A percentile compares a stretch with the other conserved stretches of the same genome.
Evolutionary conservation across 2,888 invertebrate species (phyloP).

Genomic region (Agonopterix arenella): DNA sequence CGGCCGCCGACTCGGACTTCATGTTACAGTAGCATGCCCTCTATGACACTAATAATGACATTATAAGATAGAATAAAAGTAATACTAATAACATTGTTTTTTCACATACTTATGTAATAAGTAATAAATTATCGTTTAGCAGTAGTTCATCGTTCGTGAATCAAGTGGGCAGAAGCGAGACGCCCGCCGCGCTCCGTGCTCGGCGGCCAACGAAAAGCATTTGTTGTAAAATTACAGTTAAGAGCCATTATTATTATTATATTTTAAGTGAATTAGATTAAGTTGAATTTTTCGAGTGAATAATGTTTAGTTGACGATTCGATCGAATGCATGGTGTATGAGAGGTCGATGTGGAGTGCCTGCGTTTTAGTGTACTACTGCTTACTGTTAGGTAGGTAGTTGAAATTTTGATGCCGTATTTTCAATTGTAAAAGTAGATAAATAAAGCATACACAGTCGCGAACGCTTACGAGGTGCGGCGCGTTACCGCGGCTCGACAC

Average conservation of each 20-base stretch:
- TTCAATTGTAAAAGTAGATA: slow-evolving; percentile 70
- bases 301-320: slow-evolving; percentile 69
- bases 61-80: slow-evolving; percentile 53
- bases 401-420: slow-evolving; percentile 74
- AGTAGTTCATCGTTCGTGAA: slow-evolving; percentile 56
- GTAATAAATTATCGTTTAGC: slow-evolving; percentile 65
- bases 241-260: slow-evolving; percentile 74
- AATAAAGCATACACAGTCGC: slow-evolving; percentile 64
- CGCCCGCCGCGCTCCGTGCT: slow-evolving; percentile 56
- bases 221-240: slow-evolving; percentile 74
- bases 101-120: slow-evolving; percentile 71
- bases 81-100: slow-evolving; percentile 59
- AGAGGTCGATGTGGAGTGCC: slow-evolving; percentile 73
- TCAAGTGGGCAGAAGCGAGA: slow-evolving; percentile 38
- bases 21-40: slow-evolving; percentile 42
- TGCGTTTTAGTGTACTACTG: slow-evolving; percentile 72
- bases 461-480: slow-evolving; percentile 45
- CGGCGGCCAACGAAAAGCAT: slow-evolving; percentile 73
- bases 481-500: slow-evolving; percentile 11
- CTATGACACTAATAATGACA: slow-evolving; percentile 38
- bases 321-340: slow-evolving; percentile 71
- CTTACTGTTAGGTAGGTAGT: slow-evolving; percentile 78
- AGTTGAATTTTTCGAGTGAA: slow-evolving; percentile 74
- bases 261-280: slow-evolving; percentile 73
- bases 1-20: slow-evolving; percentile 36